Conservation (phyloP, 2,113 vertebrate genomes). For the Nerophis lumbriciformis region DNA sequence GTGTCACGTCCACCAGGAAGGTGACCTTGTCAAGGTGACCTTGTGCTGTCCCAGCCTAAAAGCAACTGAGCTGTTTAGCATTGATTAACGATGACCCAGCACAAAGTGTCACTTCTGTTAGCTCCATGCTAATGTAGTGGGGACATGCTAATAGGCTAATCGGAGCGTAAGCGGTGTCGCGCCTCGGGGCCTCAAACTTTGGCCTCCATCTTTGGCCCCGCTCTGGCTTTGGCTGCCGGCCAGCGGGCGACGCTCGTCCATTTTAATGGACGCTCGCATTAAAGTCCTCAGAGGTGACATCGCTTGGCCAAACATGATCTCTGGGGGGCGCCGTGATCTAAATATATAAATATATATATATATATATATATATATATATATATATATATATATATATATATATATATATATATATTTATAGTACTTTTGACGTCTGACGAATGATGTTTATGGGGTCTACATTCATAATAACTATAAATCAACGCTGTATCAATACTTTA, state of each 20-base stretch:
- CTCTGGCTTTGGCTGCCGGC: slow-evolving; percentile 7
- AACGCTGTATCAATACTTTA: too few relatives aligned
- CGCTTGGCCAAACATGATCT: neutral
- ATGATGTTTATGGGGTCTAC: too few relatives aligned
- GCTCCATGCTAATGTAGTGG: slow-evolving; percentile 53
- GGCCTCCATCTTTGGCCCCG: slow-evolving; percentile 22
- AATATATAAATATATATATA: too few relatives aligned
- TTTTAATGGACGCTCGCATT: slow-evolving; percentile 14
- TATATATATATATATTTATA: too few relatives aligned
- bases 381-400: neutral
- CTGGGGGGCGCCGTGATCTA: too few relatives aligned
- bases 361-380: neutral
- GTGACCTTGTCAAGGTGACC: neutral
- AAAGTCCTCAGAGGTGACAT: slow-evolving; percentile 15
- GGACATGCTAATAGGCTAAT: slow-evolving; percentile 52
- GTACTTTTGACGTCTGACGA: too few relatives aligned
- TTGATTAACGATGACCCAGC: slow-evolving; percentile 42
- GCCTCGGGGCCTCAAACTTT: slow-evolving; percentile 27
- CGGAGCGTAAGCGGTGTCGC: slow-evolving; percentile 51
- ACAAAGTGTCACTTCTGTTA: slow-evolving; percentile 42
- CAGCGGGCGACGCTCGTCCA: slow-evolving; percentile 17
- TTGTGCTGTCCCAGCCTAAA: slow-evolving; percentile 24
- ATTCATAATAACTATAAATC: too few relatives aligned
- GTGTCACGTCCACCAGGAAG: neutral
- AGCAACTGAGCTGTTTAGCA: slow-evolving; percentile 50